Percentiles rank a stretch among this genome's conserved stretches.
These are phyloP conservation scores for Centrocercus urophasianus DNA, from an alignment of 2,113 vertebrate species.

Conservation along the genomic window DNA sequence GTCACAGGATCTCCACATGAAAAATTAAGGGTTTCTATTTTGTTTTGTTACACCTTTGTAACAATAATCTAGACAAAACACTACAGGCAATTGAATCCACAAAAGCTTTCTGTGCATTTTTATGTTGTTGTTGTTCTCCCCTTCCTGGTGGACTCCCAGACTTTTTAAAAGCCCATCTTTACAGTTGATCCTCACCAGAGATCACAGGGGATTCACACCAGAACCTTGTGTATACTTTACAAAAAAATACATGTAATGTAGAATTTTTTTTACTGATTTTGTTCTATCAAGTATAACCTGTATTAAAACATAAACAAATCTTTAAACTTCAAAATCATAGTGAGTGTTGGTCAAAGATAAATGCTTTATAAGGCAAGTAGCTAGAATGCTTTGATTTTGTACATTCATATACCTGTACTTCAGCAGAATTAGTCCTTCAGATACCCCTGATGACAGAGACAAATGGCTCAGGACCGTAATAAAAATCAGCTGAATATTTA, in stretches of 20 bases:
- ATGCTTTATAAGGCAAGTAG: not conserved
- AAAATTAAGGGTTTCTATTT: not conserved
- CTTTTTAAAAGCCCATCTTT: not conserved
- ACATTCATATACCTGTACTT: not conserved
- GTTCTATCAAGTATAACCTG: not conserved
- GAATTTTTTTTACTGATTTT: not conserved
- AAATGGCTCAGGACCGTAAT: not conserved
- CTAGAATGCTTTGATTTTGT: not conserved
- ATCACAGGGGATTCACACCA: not conserved
- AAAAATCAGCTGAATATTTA: not conserved
- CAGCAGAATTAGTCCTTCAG: not conserved
- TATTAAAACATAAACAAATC: not conserved
- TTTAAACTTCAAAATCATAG: not conserved
- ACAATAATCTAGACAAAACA: not conserved
- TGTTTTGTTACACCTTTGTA: not conserved
- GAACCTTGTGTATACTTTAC: not conserved
- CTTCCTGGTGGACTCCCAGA: not conserved
- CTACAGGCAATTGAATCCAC: not conserved
- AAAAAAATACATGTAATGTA: not conserved
- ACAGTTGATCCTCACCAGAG: not conserved
- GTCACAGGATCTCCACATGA: not conserved
- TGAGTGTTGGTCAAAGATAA: not conserved
- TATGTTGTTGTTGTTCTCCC: not conserved
- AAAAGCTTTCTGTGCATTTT: not conserved
- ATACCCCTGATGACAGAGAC: not conserved